phyloP scores from a whole-genome alignment of 2,113 vertebrate genomes.

The Etheostoma spectabile region DNA sequence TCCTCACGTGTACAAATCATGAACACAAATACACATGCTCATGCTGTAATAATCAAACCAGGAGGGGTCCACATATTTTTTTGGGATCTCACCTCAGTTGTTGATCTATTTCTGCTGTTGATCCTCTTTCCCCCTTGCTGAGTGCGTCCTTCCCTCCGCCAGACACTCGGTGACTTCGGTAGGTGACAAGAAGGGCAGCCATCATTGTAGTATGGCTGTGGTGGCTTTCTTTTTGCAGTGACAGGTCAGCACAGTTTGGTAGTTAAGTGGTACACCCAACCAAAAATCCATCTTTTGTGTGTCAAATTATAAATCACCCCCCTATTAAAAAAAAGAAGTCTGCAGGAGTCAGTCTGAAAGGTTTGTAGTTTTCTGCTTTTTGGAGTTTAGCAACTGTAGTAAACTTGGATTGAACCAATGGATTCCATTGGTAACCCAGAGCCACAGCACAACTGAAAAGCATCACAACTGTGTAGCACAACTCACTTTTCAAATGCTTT shows the following conservation, averaged over 20 bases:
- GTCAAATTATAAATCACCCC: background rate
- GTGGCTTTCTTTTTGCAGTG: background rate
- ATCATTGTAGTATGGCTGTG: background rate
- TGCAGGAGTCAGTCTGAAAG: constrained; percentile 4
- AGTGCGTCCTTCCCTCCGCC: constrained; percentile 7
- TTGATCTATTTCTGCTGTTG: constrained; percentile 35
- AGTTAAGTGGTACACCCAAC: background rate
- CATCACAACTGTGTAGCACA: background rate
- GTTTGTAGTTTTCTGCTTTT: constrained; percentile 12
- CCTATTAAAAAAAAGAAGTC: background rate
- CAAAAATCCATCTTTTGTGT: background rate
- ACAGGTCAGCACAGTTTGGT: background rate
- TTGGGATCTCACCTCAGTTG: constrained; percentile 24
- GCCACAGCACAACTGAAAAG: background rate
- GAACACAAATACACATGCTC: constrained; percentile 27
- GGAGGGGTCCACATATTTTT: constrained; percentile 15
- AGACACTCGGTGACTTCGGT: constrained; percentile 25
- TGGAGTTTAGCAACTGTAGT: background rate
- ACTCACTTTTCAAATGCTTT: background rate
- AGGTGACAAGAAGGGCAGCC: constrained; percentile 35
- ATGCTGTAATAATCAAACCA: constrained; percentile 46
- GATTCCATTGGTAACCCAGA: background rate
- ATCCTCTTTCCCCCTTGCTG: background rate
- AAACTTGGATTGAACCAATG: background rate
- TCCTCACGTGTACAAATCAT: constrained; percentile 20